These are phyloP conservation scores for Gastrophysa polygoni DNA, from an alignment of 2,888 invertebrate genomes.

Conservation along the genomic window DNA sequence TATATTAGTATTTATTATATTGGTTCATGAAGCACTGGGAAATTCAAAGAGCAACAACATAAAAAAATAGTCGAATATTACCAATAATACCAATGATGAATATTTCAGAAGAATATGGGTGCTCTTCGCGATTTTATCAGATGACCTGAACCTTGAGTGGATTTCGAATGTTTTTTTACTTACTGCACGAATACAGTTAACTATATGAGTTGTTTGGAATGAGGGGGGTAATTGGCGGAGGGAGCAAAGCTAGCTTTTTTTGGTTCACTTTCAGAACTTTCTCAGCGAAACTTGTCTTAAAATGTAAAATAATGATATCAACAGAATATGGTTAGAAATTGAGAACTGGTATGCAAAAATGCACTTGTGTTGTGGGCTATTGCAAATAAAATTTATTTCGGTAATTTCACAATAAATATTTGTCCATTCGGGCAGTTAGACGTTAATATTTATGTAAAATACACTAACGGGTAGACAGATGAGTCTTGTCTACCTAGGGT, in stretches of 20 bases:
- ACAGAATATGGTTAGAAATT: constrained; percentile 51
- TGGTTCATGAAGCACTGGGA: neutral
- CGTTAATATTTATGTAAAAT: constrained; percentile 60
- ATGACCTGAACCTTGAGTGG: too few relatives aligned
- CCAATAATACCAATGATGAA: too few relatives aligned
- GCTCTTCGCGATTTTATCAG: too few relatives aligned
- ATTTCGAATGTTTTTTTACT: too few relatives aligned
- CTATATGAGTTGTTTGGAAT: neutral
- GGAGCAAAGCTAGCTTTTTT: constrained; percentile 44
- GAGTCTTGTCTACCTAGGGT: constrained; percentile 29
- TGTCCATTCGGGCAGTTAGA: constrained; percentile 59
- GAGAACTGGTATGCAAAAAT: constrained; percentile 45
- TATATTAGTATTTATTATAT: neutral
- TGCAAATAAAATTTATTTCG: constrained; percentile 57
- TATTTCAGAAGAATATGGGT: too few relatives aligned
- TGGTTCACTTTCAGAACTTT: constrained; percentile 41
- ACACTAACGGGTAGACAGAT: constrained; percentile 45
- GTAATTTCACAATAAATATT: constrained; percentile 61
- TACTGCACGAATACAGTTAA: neutral
- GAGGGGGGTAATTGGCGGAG: constrained; percentile 4
- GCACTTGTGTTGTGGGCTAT: constrained; percentile 57
- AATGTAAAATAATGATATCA: constrained; percentile 46
- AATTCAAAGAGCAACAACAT: neutral
- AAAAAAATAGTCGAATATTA: too few relatives aligned
- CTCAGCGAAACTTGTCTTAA: constrained; percentile 35